Percentiles rank a stretch among this genome's conserved stretches.
These are phyloP conservation scores for Maconellicoccus hirsutus DNA, from an alignment of 1,140 invertebrate genomes.

Conservation along the genomic window DNA sequence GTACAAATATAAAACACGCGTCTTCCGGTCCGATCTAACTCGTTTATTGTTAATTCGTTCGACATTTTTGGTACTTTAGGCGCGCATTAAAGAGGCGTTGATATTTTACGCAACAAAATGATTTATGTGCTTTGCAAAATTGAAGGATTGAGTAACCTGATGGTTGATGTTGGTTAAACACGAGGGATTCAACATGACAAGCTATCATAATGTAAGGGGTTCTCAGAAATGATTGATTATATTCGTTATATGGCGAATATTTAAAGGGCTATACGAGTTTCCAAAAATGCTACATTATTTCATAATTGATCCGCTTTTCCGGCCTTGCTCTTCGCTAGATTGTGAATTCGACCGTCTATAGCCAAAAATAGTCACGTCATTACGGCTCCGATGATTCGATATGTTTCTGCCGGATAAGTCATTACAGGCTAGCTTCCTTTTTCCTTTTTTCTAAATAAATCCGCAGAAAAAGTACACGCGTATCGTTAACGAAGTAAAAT, in stretches of 20 bases:
- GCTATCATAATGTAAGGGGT: not conserved
- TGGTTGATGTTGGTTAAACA: slow-evolving; percentile 4
- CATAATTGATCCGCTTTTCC: too few relatives aligned
- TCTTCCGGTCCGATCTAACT: not conserved
- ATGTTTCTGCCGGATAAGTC: too few relatives aligned
- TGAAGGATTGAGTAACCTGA: not conserved
- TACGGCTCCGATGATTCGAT: too few relatives aligned
- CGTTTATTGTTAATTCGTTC: not conserved
- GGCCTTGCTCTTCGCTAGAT: too few relatives aligned
- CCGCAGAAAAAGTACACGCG: too few relatives aligned
- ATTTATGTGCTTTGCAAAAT: not conserved
- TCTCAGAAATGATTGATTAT: not conserved
- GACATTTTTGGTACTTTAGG: not conserved
- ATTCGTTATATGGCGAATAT: not conserved
- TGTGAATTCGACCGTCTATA: too few relatives aligned
- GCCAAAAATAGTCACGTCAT: too few relatives aligned
- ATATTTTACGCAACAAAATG: not conserved
- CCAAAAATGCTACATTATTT: too few relatives aligned
- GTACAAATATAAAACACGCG: not conserved
- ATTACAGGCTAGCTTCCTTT: too few relatives aligned
- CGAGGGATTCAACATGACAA: slow-evolving; percentile 3
- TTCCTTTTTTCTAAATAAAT: too few relatives aligned
- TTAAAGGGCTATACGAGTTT: too few relatives aligned
- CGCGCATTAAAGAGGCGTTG: not conserved
- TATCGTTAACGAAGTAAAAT: too few relatives aligned